Evolutionary conservation across 2,797 vertebrate genomes (phyloP), one percentile per base, ranked within the genome.

Genomic region (Poeciliopsis turneri): DNA sequence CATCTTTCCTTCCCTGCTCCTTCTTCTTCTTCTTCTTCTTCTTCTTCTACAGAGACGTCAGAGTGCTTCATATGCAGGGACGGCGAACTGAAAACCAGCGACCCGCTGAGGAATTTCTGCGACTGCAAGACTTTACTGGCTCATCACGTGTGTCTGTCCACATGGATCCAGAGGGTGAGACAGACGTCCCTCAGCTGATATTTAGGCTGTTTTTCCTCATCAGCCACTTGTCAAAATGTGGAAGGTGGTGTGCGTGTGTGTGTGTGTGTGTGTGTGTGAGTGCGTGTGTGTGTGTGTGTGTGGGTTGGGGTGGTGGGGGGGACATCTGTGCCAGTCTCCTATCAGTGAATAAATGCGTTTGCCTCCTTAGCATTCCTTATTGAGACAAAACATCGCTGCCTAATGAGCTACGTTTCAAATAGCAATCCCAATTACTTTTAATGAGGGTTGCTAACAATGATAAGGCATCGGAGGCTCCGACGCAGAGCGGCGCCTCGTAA

Each of bases 21-120:
- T 41, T 41, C 39, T 41, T 39, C 39, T 39, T 39, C 39, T 39
- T 79, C 46, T 18, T 15, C 78, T 70, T 95, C 94, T 18, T 15
- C 78, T 70, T 95, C 94, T 94, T 93, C 94, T 93, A 87, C 95
- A 96, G 96, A 97, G 82, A 89, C 87, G 85, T 94, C 95, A 72
- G 95, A 96, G 92, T 96, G 95, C 88, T 97, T 96, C 93, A 97
- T 97, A 93, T 97, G 96, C 94, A 88, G 89, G 84, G 95, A 96
- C 83, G 87, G 86, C 86, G 94, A 96, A 82, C 88, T 95, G 90
- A 90, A 89, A 90, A 92, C 86, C 84, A 86, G 86, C 82, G 94
- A 95, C 87, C 90, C 92, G 86, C 89, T 94, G 66, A 90, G 95
- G 87, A 92, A 91, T 87, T 97, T 95, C 85, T 94, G 91, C 59